phyloP scores from a whole-genome alignment of 2,113 vertebrate species.

The Sinocyclocheilus grahami region DNA sequence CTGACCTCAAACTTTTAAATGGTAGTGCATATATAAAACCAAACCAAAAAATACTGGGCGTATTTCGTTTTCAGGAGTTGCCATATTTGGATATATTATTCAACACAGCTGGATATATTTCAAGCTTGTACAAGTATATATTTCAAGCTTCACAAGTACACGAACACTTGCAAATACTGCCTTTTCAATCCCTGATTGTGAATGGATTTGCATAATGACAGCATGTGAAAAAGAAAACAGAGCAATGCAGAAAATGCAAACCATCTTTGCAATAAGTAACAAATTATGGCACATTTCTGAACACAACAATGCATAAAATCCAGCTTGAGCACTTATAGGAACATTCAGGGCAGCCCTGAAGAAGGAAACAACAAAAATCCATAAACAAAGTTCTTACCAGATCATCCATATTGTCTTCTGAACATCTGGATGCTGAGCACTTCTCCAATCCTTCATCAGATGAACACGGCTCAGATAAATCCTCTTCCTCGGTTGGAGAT shows the following conservation, averaged over 20 bases:
- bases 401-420: conserved; percentile 68
- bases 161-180: neutral
- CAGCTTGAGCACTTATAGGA: too few species aligned
- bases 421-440: conserved; percentile 64
- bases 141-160: neutral
- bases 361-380: neutral
- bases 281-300: neutral
- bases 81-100: too few species aligned
- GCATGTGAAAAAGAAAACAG: too few species aligned
- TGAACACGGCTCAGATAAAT: conserved; percentile 48
- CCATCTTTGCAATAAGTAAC: neutral
- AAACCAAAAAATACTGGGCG: too few species aligned
- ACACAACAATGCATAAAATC: conserved; percentile 15
- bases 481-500: conserved; percentile 48
- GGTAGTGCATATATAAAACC: too few species aligned
- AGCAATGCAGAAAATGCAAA: neutral
- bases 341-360: neutral
- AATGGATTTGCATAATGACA: too few species aligned
- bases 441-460: conserved; percentile 59
- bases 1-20: too few species aligned
- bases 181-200: too few species aligned
- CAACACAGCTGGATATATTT: neutral
- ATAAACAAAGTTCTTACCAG: conserved; percentile 64
- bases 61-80: neutral
- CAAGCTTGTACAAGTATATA: neutral